Base-by-base conservation (phyloP, 2,113 vertebrate genomes). In the Calyptommatus sinebrachiatus region DNA sequence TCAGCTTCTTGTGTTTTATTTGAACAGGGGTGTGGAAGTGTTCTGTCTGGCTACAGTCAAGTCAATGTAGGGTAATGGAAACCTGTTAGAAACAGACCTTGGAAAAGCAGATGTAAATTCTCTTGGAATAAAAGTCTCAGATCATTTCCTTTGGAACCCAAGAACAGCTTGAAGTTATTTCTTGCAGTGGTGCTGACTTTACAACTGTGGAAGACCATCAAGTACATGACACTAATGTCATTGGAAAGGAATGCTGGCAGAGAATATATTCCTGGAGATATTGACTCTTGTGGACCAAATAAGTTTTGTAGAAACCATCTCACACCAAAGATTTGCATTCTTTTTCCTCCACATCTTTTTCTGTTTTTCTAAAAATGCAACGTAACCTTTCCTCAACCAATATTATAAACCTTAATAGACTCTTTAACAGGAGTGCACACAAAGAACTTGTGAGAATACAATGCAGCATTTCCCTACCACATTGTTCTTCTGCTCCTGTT, bases 401-500 rank as follows among this genome's bases (percentile, higher is more conserved):
- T 1, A 22, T 87, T 89, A 85, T 29, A 82, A 81, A 26, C 18
- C 76, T 72, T 53, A 74, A 81, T 61, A 31, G 86, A 76, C 85
- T 74, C 8, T 78, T 86, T 86, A 88, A 60, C 72, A 87, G 53
- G 14, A 2, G 45, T 83, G 3, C 26, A 62, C 48, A 78, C 53
- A 82, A 90, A 81, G 61, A 88, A 76, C 87, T 16, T 86, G 76
- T 88, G 91, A 88, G 61, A 88, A 88, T 61, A 63, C 22, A 80
- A 60, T 84, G 7, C 85, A 83, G 87, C 85, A 5, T 83, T 89
- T 88, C 84, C 22, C 66, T 79, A 29, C 72, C 14, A 8, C 29
- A n/a, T 66, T 68, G 57, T 71, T 82, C 65, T 81, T 81, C 84
- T 60, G 68, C 35, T 86, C 81, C 71, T 85, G 79, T 80, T 89